phyloP scores from a whole-genome alignment of 2,113 vertebrate species.

The Mirza zaza region DNA sequence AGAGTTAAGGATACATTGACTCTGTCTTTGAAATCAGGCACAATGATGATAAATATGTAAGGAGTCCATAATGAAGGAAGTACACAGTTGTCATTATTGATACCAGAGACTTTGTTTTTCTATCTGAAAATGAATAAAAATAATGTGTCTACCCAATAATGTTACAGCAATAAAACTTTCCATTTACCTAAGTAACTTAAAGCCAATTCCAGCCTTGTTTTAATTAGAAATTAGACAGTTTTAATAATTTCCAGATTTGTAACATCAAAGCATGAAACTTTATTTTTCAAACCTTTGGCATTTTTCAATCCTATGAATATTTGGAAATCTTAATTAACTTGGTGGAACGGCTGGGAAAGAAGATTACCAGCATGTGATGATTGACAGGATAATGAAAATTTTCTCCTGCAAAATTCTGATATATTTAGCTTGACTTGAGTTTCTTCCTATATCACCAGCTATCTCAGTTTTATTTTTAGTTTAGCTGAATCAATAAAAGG shows the following conservation, averaged over 20 bases:
- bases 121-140: background rate
- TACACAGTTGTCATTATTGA: background rate
- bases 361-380: slow-evolving; percentile 66
- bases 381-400: slow-evolving; percentile 72
- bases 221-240: slow-evolving; percentile 61
- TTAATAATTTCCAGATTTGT: slow-evolving; percentile 64
- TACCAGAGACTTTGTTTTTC: background rate
- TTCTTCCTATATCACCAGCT: slow-evolving; percentile 36
- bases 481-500: slow-evolving; percentile 3
- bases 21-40: background rate
- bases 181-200: slow-evolving; percentile 45
- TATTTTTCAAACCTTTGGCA: slow-evolving; percentile 68
- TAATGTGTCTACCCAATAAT: background rate
- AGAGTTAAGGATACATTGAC: background rate
- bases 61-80: background rate
- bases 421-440: slow-evolving; percentile 52
- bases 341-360: slow-evolving; percentile 53
- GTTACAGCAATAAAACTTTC: background rate
- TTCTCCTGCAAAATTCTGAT: slow-evolving; percentile 47
- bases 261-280: slow-evolving; percentile 52
- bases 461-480: slow-evolving; percentile 49
- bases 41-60: background rate
- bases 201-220: slow-evolving; percentile 33
- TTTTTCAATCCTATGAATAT: slow-evolving; percentile 59
- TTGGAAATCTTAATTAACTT: slow-evolving; percentile 75